Percentiles rank a stretch among this genome's conserved stretches.
Conservation (phyloP, 2,797 vertebrate species). For the Florisuga fusca region DNA sequence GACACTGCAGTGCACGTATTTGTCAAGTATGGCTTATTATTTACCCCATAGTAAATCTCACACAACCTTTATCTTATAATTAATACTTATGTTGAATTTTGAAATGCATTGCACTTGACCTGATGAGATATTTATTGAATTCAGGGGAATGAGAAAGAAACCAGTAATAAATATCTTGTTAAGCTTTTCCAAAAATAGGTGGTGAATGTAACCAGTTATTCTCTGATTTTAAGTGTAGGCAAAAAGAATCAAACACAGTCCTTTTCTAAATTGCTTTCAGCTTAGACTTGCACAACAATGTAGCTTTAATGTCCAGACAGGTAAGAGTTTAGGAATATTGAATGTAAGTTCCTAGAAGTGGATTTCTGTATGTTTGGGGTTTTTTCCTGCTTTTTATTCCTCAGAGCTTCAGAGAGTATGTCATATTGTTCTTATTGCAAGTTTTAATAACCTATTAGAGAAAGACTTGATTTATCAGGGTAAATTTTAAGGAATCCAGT, state of each 20-base stretch:
- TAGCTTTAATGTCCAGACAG: neutral
- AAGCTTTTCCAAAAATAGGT: neutral
- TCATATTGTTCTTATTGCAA: neutral
- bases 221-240: neutral
- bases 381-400: neutral
- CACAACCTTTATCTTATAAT: neutral
- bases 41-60: neutral
- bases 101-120: neutral
- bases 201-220: neutral
- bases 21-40: neutral
- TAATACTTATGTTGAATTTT: neutral
- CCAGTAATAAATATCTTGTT: neutral
- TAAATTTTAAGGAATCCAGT: neutral
- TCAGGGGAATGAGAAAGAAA: neutral
- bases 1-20: neutral
- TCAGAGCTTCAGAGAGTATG: neutral
- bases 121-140: neutral
- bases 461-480: neutral
- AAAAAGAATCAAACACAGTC: neutral
- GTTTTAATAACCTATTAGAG: neutral
- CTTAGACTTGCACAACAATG: neutral
- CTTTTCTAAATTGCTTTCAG: neutral
- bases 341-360: neutral
- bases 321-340: neutral
- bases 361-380: neutral